Base-by-base conservation (phyloP, 2,888 invertebrate species). In the Drosophila dives region DNA sequence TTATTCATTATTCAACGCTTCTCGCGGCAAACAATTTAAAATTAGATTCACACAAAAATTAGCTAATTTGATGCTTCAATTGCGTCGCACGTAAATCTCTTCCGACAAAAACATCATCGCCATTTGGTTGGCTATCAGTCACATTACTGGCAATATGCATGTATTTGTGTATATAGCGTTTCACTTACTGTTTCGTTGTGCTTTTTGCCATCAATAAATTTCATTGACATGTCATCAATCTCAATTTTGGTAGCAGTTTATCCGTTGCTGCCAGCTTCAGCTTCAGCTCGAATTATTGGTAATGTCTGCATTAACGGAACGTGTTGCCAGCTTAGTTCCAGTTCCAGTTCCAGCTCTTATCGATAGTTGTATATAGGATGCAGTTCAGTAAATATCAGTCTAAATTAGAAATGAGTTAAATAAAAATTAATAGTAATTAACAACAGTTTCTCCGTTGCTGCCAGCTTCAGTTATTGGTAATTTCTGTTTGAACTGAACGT, bases 171-270 rank as follows among this genome's bases (percentile, higher is more conserved):
- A 10, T 33, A 34, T 17, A 38, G 20, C 55, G 32, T 55, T 67
- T 48, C 17, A 66, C 33, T 68, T 17, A 6, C 23, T 36, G 17
- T 15, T 23, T 36, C 50, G 17, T 8, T 11, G 23, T 26, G 15
- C 10, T 58, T n/a, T 23, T 20, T 20, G 40, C 42, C 55, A 48
- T 62, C 65, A 58, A 83, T 76, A 89, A 81, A 88, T 80, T 73
- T 67, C 83, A 73, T 83, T 86, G 90, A 72, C 86, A 83, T 78
- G 69, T 73, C 90, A 89, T 86, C 83, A 86, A 83, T 86, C 89
- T 86, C 90, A 88, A 90, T 90, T 85, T 84, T 49, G 32, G 15
- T n/a, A 26, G n/a, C 53, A 45, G 29, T 29, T 29, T 29, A 29
- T 29, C 29, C 29, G 29, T 56, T 23, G n/a, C 33, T 29, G 26